Evolutionary conservation across 2,797 vertebrate genomes (phyloP), one percentile per base, ranked within the genome.

Genomic region (Anolis apletophallus): DNA sequence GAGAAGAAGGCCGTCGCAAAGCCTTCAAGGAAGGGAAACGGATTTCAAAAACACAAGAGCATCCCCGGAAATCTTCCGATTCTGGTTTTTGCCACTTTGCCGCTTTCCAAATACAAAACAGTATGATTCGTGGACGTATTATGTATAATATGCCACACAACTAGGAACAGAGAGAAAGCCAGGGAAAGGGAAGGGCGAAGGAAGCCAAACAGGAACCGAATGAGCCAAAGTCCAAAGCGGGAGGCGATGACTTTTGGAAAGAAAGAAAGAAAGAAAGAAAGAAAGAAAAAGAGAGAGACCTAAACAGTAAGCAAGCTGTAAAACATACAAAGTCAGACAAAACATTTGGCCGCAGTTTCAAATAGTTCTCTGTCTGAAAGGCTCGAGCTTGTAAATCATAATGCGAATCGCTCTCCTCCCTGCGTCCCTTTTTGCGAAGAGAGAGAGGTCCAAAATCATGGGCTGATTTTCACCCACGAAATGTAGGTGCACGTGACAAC

Each of bases 321-420:
- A 92, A 95, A 94, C 92, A 92, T 36, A 92, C 50, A 14, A 34
- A 74, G 89, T 83, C 95, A 96, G 96, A 97, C 96, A 95, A 93
- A 97, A 96, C 95, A 96, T 94, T 95, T 97, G 96, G 96, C 95
- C 95, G 95, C 94, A 59, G 94, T 94, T 92, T 94, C 93, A 92
- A 95, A 96, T 95, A 96, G 89, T 93, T 96, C 52, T 94, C n/a
- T 94, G 95, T 96, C 96, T 96, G 95, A 93, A 94, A 92, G 94
- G 89, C 91, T 91, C 88, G 32, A 85, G 87, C 93, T 91, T 69
- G 85, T 93, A 5, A 96, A 95, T 94, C 93, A 95, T 93, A 92
- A 94, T 92, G 92, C 73, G 94, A 93, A 94, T 84, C 67, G 87
- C 73, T 80, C 8, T 67, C 1, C 61, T 14, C 36, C 9, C 34